A percentile compares a stretch with the other conserved stretches of the same genome.
These are phyloP conservation scores for Cavia aperea DNA, from an alignment of 2,113 vertebrate species.

Conservation along the genomic window DNA sequence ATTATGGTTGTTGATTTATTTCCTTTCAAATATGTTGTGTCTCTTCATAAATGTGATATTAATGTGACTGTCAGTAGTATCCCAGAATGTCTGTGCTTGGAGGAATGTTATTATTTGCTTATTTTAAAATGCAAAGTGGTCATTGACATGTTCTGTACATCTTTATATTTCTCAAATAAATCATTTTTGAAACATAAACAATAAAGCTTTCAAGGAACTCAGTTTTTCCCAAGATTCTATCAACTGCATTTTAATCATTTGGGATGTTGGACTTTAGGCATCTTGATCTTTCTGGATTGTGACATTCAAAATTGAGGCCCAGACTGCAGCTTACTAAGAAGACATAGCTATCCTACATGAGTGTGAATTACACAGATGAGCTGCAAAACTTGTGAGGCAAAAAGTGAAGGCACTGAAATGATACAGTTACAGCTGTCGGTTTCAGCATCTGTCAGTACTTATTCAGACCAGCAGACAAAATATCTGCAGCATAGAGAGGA, in stretches of 20 bases:
- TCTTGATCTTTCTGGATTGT: neutral
- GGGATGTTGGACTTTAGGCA: neutral
- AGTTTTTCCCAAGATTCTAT: neutral
- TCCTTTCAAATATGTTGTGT: too few relatives aligned
- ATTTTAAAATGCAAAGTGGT: neutral
- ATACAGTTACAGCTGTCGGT: neutral
- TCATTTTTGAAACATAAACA: neutral
- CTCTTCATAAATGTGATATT: too few relatives aligned
- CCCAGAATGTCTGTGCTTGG: too few relatives aligned
- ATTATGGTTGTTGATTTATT: too few relatives aligned
- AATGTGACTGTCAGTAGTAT: too few relatives aligned
- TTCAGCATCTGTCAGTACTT: neutral
- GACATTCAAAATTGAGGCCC: neutral
- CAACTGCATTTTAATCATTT: neutral
- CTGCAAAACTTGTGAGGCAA: neutral
- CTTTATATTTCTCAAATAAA: neutral
- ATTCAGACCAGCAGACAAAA: neutral
- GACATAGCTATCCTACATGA: neutral
- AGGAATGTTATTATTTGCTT: too few relatives aligned
- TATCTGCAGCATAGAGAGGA: neutral
- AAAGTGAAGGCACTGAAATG: neutral
- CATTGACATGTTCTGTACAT: neutral
- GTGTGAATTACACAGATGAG: neutral
- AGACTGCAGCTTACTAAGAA: neutral
- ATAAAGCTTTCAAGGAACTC: neutral